A percentile compares a stretch with the other conserved stretches of the same genome.
phyloP scores from a whole-genome alignment of 2,888 invertebrate genomes.

The Ligdia adustata region DNA sequence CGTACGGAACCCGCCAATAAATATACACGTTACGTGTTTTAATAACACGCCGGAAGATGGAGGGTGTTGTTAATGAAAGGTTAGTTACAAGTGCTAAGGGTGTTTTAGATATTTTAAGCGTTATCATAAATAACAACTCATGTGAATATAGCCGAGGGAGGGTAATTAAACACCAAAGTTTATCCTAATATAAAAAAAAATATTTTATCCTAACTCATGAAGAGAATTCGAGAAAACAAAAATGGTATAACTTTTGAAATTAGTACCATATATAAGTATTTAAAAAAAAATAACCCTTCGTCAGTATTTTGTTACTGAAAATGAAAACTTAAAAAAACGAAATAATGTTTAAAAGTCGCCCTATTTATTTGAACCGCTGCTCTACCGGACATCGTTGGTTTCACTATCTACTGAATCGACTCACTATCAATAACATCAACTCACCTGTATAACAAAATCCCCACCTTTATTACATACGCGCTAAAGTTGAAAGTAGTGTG shows the following conservation, averaged over 20 bases:
- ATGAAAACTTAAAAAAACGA: background rate
- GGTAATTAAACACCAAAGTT: no score
- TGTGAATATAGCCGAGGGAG: no score
- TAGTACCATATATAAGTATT: no score
- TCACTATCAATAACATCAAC: background rate
- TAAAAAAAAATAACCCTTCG: no score
- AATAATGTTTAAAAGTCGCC: slow-evolving; percentile 21
- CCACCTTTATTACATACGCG: background rate
- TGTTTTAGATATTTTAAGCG: background rate
- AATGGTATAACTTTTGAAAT: no score
- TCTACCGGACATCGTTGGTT: slow-evolving; percentile 40
- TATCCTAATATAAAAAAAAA: no score
- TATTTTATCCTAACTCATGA: no score
- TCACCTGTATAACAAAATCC: background rate
- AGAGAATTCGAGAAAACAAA: no score
- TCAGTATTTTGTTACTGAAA: no score
- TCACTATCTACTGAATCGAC: slow-evolving; percentile 23
- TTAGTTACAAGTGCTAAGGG: slow-evolving; percentile 10
- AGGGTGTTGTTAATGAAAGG: slow-evolving; percentile 32
- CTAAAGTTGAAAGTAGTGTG: slow-evolving; percentile 25
- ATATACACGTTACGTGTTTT: slow-evolving; percentile 69
- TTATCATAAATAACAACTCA: no score
- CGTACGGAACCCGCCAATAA: slow-evolving; percentile 70
- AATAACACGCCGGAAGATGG: slow-evolving; percentile 63
- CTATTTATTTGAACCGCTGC: slow-evolving; percentile 39